A percentile compares a stretch with the other conserved stretches of the same genome.
Conservation (phyloP, 2,888 invertebrate genomes). For the Pyrrhosoma nymphula region DNA sequence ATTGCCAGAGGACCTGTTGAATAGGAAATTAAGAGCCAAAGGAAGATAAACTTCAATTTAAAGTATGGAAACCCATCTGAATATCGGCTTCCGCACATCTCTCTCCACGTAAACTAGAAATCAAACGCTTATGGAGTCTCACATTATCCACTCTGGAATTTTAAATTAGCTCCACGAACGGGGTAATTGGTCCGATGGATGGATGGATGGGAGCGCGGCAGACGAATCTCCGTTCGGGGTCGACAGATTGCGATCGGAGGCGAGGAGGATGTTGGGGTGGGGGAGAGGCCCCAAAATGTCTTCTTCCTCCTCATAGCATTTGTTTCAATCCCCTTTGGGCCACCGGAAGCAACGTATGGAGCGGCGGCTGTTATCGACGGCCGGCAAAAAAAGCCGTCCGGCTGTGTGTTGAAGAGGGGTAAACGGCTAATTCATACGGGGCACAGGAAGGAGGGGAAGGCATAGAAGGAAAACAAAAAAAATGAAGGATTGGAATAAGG, state of each 20-base stretch:
- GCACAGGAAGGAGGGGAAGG: background rate
- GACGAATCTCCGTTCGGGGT: too few relatives aligned
- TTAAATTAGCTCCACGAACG: background rate
- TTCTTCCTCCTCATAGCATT: background rate
- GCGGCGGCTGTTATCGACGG: background rate
- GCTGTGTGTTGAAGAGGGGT: background rate
- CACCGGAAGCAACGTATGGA: background rate
- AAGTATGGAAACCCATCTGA: background rate
- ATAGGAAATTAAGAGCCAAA: background rate
- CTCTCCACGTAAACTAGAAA: background rate
- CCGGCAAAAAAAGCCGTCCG: background rate
- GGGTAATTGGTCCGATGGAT: background rate
- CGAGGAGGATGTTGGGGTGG: background rate
- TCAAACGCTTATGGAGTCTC: background rate
- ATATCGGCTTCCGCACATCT: background rate
- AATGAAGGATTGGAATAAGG: background rate
- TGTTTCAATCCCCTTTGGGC: background rate
- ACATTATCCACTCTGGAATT: background rate
- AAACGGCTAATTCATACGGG: background rate
- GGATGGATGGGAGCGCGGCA: background rate
- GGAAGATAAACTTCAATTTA: background rate
- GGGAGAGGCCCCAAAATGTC: background rate
- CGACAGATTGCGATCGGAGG: background rate
- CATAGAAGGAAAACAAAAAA: background rate
- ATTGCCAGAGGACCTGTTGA: background rate